Evolutionary conservation across 2,113 vertebrate genomes (phyloP).

Genomic region (Zeus faber): DNA sequence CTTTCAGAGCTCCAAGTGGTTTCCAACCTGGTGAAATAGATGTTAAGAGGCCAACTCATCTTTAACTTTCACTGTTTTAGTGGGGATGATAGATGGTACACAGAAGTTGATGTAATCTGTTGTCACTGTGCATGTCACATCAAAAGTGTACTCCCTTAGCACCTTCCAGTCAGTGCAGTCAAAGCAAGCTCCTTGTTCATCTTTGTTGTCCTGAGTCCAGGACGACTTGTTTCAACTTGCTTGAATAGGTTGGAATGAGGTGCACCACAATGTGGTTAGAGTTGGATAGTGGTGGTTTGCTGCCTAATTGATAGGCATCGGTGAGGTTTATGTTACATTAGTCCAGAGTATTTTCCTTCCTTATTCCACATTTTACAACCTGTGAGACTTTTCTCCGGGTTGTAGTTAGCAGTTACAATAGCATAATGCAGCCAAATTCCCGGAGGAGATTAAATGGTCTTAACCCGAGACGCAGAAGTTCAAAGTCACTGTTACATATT

Average conservation of each 20-base stretch:
- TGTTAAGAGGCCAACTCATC: no score
- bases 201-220: conserved; percentile 1
- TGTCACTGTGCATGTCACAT: background rate
- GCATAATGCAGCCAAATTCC: conserved; percentile 3
- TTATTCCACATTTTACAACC: background rate
- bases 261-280: no score
- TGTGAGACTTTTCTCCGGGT: background rate
- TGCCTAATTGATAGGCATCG: background rate
- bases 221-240: background rate
- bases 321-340: background rate
- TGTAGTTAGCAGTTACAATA: background rate
- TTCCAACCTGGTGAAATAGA: no score
- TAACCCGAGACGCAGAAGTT: background rate
- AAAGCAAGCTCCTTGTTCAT: background rate
- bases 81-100: background rate
- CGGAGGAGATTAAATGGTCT: background rate
- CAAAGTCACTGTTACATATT: conserved; percentile 1
- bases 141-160: background rate
- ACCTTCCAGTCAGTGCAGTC: background rate
- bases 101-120: background rate
- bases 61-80: background rate
- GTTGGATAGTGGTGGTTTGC: background rate
- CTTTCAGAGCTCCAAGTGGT: background rate
- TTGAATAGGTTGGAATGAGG: conserved; percentile 1
- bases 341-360: conserved; percentile 1